Percentiles rank a stretch among this genome's conserved stretches.
Evolutionary conservation across 2,888 invertebrate species (phyloP).

Genomic region (Girardia tigrina): DNA sequence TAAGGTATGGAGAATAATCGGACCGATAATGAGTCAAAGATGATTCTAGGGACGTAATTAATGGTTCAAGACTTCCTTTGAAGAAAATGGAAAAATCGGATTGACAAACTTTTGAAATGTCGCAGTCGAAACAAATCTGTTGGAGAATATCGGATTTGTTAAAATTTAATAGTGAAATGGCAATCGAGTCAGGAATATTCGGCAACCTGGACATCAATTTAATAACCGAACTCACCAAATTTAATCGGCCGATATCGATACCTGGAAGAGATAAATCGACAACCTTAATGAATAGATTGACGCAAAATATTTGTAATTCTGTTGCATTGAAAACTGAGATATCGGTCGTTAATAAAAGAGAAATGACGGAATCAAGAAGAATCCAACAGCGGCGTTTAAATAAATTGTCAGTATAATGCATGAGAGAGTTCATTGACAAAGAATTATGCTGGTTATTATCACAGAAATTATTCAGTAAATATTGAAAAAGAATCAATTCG

Average conservation of each 20-base stretch:
- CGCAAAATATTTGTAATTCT: not conserved
- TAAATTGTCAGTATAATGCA: not conserved
- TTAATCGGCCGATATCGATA: not conserved
- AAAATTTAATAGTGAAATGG: not conserved
- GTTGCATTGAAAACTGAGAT: not conserved
- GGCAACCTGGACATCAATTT: not conserved
- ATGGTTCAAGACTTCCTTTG: not conserved
- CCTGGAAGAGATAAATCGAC: not conserved
- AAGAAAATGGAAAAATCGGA: not conserved
- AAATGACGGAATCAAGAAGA: not conserved
- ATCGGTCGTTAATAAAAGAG: not conserved
- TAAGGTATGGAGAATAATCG: not conserved
- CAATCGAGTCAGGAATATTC: not conserved
- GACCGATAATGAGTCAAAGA: not conserved
- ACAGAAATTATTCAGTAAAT: not conserved
- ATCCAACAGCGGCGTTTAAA: not conserved
- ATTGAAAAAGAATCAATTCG: not conserved
- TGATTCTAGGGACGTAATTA: not conserved
- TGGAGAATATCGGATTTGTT: not conserved
- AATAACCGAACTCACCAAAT: not conserved
- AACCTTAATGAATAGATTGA: not conserved
- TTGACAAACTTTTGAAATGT: not conserved
- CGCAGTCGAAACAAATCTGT: not conserved
- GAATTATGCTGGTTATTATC: not conserved
- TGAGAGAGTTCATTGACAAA: not conserved